These are phyloP conservation scores for Armadillidium nasatum DNA, from an alignment of 1,140 invertebrate genomes.

Conservation along the genomic window DNA sequence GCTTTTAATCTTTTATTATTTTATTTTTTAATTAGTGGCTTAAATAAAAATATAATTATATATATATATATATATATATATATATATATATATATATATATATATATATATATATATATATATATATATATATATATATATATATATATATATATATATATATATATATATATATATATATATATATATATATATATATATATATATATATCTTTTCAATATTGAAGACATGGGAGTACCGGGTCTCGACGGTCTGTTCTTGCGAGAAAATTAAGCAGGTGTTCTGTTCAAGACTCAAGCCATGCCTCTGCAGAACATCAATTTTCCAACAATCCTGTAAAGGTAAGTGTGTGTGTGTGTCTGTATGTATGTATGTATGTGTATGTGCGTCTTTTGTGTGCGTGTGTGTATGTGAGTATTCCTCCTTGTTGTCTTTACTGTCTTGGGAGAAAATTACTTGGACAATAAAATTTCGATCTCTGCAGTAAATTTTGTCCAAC, in stretches of 20 bases:
- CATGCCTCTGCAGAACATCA: conserved; percentile 41
- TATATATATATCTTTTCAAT: conserved; percentile 27
- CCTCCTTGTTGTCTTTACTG: too few relatives aligned
- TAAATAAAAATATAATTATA: too few relatives aligned
- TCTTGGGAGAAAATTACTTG: too few relatives aligned
- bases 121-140: conserved; percentile 27
- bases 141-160: conserved; percentile 26
- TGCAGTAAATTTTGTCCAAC: too few relatives aligned
- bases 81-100: conserved; percentile 19
- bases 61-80: too few relatives aligned
- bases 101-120: conserved; percentile 26
- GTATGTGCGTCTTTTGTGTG: too few relatives aligned
- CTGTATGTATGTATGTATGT: too few relatives aligned
- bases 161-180: conserved; percentile 33
- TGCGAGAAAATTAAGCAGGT: conserved; percentile 36
- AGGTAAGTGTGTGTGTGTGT: conserved; percentile 26
- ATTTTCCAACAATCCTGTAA: conserved; percentile 42
- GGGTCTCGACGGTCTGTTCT: conserved; percentile 36
- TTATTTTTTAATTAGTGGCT: too few relatives aligned
- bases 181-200: conserved; percentile 31
- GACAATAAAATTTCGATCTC: too few relatives aligned
- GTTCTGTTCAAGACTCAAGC: conserved; percentile 41
- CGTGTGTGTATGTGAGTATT: too few relatives aligned
- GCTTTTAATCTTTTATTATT: too few relatives aligned
- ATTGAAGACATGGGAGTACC: conserved; percentile 33